Percentiles rank a stretch among this genome's conserved stretches.
Conservation (phyloP, 2,113 vertebrate species). For the Bambusicola thoracicus region DNA sequence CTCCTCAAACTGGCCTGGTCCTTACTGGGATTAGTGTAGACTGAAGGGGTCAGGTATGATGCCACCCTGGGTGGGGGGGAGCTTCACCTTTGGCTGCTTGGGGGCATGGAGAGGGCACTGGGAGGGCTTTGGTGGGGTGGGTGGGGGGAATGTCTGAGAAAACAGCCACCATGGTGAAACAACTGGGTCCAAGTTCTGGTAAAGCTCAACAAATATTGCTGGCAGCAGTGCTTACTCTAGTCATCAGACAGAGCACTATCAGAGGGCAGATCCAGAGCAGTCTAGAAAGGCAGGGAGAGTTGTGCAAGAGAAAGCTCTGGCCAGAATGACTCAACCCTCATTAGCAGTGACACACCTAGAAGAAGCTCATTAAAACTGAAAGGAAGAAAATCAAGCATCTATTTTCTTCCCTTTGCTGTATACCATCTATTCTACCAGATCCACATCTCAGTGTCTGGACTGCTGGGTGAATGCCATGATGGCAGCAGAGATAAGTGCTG, state of each 20-base stretch:
- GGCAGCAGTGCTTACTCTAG: neutral
- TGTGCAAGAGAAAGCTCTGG: slow-evolving; percentile 55
- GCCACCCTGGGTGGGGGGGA: rapidly evolving
- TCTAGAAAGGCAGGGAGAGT: slow-evolving; percentile 5
- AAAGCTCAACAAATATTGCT: slow-evolving; percentile 57
- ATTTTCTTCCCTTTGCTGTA: slow-evolving; percentile 9
- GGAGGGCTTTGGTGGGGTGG: neutral
- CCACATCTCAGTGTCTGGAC: neutral
- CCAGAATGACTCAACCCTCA: slow-evolving; percentile 51
- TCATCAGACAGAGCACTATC: slow-evolving; percentile 28
- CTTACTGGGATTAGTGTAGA: neutral
- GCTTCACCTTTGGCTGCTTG: neutral
- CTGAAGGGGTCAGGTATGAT: neutral
- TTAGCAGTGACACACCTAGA: slow-evolving; percentile 53
- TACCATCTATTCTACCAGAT: neutral
- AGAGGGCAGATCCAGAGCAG: slow-evolving; percentile 35
- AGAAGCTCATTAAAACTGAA: slow-evolving; percentile 49
- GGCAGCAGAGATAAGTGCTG: neutral
- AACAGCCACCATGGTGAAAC: neutral
- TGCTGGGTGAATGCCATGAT: neutral
- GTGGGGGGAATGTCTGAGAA: neutral
- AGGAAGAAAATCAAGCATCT: slow-evolving; percentile 27
- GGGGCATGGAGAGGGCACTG: neutral
- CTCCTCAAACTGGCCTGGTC: neutral
- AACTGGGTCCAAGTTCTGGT: neutral